Conservation (phyloP, 2,113 vertebrate genomes). For the Tautogolabrus adspersus region DNA sequence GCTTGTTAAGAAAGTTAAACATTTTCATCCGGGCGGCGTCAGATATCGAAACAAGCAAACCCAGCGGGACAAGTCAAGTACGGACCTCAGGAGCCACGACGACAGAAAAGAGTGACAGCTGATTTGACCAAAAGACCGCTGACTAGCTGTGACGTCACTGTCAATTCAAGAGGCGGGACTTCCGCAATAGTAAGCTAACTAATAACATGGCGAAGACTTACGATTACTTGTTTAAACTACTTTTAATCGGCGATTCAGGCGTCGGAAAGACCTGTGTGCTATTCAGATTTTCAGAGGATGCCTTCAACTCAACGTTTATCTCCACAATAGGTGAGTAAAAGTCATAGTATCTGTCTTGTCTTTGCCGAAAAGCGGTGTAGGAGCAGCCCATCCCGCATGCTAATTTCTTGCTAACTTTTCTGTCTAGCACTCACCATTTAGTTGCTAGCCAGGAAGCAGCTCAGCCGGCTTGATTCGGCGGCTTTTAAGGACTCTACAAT, state of each 20-base stretch:
- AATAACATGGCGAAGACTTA: conserved; percentile 96
- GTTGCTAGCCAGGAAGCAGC: conserved; percentile 65
- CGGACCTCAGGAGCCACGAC: conserved; percentile 69
- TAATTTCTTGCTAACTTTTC: conserved; percentile 72
- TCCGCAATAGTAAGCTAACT: conserved; percentile 80
- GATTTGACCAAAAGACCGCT: conserved; percentile 46
- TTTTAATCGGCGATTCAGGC: conserved; percentile 97
- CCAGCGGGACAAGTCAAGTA: fast-evolving
- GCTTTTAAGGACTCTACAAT: background rate
- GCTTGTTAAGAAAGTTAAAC: background rate
- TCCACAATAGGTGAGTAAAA: conserved; percentile 92
- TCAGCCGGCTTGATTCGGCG: conserved; percentile 19
- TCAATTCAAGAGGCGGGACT: conserved; percentile 78
- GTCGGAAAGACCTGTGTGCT: conserved; percentile 98
- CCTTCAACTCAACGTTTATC: conserved; percentile 98
- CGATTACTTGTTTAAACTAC: conserved; percentile 98
- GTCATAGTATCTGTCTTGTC: background rate
- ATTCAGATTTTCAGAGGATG: conserved; percentile 97
- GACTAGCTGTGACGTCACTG: conserved; percentile 40
- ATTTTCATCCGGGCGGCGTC: background rate
- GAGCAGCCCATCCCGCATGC: conserved; percentile 75
- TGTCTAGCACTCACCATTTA: conserved; percentile 54
- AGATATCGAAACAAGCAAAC: conserved; percentile 42
- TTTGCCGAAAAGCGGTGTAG: conserved; percentile 28
- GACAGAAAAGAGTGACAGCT: conserved; percentile 62